Conservation (phyloP, 2,113 vertebrate genomes). For the Heptranchias perlo region DNA sequence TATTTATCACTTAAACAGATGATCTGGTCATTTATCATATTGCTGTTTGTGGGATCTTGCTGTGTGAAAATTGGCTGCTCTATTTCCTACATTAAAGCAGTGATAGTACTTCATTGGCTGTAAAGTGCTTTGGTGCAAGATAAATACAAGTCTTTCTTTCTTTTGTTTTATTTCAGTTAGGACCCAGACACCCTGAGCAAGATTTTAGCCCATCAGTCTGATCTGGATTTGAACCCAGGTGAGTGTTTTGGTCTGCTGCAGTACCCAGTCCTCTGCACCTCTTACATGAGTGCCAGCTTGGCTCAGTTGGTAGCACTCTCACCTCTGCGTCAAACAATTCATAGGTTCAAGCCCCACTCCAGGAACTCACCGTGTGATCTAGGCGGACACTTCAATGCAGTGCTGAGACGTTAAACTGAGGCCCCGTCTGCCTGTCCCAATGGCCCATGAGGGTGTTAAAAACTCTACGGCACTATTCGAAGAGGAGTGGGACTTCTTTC, state of each 20-base stretch:
- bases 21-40: neutral
- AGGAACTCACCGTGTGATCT: neutral
- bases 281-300: neutral
- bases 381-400: neutral
- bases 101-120: no score
- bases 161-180: no score
- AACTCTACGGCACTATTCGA: no score
- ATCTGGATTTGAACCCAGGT: neutral
- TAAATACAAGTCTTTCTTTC: no score
- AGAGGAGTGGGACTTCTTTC: neutral
- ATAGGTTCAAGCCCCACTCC: neutral
- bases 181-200: no score
- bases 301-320: neutral
- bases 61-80: no score
- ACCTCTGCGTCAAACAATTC: neutral
- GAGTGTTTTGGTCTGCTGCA: neutral
- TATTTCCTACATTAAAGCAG: no score
- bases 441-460: neutral
- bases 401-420: neutral
- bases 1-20: neutral
- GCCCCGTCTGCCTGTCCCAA: neutral
- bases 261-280: neutral
- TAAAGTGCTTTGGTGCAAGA: no score
- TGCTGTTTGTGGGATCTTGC: no score
- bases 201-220: neutral